Evolutionary conservation across 2,888 invertebrate species (phyloP), one percentile per base, ranked within the genome.

Genomic region (Euplagia quadripunctaria): DNA sequence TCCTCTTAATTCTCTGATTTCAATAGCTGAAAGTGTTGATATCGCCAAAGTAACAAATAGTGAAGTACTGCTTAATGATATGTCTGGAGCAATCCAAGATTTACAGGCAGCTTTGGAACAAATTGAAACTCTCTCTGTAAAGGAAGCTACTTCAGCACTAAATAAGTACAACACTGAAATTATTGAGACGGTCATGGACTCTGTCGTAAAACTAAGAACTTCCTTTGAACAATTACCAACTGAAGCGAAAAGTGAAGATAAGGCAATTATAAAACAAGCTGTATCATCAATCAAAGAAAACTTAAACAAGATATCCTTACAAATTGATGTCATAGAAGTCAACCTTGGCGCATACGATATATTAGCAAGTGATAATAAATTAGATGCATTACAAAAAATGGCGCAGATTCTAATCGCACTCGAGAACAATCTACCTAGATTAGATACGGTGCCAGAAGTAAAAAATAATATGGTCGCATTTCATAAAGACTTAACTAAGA

Each of bases 111-210:
- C 94, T 74, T 86, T 96, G 73, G 94, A 96, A 86, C 92, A 94
- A 83, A 92, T 96, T 67, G 96, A 96, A 74, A 94, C 94, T 73
- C 92, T 96, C 0, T 94, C 97, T 9, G 91, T 96, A 16, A 96
- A 94, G 78, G 96, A 97, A 90, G 94, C 96, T 0, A 88, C 77
- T 16, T 86, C 88, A n/a, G 79, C 88, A 2, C 79, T 94, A 64
- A 84, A 90, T 64, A 94, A 93, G 77, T 93, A 96, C 71, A 96
- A 97, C 81, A 96, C 97, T 74, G 96, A 97, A 73, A 95, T 97
- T 52, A 95, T 97, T 72, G 97, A 97, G 85, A 96, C 96, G 71
- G 96, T 97, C 0, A 96, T 97, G 82, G 96, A 96, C 20, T 97
- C 97, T 0, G 93, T 97, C n/a, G 93, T 97, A 72, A 97, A 97